A percentile compares a stretch with the other conserved stretches of the same genome.
phyloP scores from a whole-genome alignment of 92 coral and sea anemone species.

The Blastomussa wellsi region DNA sequence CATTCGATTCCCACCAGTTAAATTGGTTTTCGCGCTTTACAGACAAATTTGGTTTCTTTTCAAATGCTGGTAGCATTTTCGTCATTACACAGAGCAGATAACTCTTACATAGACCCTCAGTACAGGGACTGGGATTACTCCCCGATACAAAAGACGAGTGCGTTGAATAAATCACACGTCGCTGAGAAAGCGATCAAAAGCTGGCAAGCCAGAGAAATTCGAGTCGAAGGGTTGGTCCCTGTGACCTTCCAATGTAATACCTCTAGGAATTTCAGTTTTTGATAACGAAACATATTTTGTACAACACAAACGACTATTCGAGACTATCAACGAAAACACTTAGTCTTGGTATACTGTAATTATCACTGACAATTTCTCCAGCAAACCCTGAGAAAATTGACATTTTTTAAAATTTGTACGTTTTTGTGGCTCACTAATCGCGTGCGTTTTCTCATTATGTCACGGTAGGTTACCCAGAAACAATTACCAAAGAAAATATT shows the following conservation, averaged over 20 bases:
- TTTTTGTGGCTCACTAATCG: background rate
- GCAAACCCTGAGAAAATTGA: background rate
- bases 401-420: background rate
- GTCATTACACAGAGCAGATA: background rate
- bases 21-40: constrained; percentile 25
- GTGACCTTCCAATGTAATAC: constrained; percentile 27
- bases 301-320: background rate
- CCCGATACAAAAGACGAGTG: background rate
- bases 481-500: background rate
- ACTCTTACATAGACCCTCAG: background rate
- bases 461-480: background rate
- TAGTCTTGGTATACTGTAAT: background rate
- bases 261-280: background rate
- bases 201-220: constrained; percentile 24
- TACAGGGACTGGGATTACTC: background rate
- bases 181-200: background rate
- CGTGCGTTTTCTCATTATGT: background rate
- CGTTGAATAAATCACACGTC: background rate
- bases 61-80: constrained; percentile 32
- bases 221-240: constrained; percentile 17
- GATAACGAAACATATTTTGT: background rate
- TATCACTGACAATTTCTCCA: background rate
- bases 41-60: constrained; percentile 21
- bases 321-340: background rate
- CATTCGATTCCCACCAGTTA: constrained; percentile 27